Conservation (phyloP, 2,113 vertebrate species). For the Acinonyx jubatus region DNA sequence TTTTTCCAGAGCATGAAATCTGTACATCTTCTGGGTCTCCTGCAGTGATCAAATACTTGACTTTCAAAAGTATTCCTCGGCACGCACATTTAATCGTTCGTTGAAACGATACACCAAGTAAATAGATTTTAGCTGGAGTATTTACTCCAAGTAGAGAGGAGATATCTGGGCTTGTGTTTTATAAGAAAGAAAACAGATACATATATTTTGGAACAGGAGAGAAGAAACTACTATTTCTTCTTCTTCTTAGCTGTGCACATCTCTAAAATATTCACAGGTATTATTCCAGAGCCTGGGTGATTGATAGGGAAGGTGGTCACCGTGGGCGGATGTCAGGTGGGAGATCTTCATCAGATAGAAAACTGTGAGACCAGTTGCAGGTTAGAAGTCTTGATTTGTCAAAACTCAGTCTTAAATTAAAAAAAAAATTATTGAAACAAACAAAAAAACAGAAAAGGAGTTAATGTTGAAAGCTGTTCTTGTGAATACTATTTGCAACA, state of each 20-base stretch:
- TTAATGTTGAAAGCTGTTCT: background rate
- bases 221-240: rapidly evolving
- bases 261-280: background rate
- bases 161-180: background rate
- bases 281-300: background rate
- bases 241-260: rapidly evolving
- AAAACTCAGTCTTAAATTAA: background rate
- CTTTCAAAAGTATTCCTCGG: background rate
- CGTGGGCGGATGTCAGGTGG: background rate
- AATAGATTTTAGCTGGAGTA: background rate
- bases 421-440: background rate
- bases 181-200: background rate
- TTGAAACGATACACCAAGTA: background rate
- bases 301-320: background rate
- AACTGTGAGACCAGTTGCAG: background rate
- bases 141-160: background rate
- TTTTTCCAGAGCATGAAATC: background rate
- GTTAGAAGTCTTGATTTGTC: background rate
- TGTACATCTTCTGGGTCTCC: background rate
- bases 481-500: rapidly evolving
- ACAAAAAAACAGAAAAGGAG: background rate
- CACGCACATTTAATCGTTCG: background rate
- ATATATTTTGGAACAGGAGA: background rate
- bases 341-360: background rate
- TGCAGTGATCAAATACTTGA: background rate